Percentiles rank a stretch among this genome's conserved stretches.
Conservation (phyloP, 1,140 invertebrate species). For the Neotoxoptera formosana region DNA sequence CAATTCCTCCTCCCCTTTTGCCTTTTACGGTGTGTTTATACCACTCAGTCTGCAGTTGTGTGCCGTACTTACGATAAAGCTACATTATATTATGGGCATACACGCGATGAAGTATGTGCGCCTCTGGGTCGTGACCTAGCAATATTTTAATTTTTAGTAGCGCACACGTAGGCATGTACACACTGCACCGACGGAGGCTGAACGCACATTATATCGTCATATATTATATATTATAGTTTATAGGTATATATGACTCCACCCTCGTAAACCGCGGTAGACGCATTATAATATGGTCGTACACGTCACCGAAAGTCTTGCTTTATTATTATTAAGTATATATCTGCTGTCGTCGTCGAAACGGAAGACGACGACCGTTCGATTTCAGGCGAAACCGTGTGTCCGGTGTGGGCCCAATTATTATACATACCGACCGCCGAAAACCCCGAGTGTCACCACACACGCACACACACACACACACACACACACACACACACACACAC, state of each 20-base stretch:
- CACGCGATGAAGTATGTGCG: too few species aligned
- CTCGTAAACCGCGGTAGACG: neutral
- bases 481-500: neutral
- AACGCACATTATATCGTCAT: neutral
- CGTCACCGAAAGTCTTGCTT: neutral
- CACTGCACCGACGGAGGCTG: neutral
- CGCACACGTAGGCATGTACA: too few species aligned
- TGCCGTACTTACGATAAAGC: neutral
- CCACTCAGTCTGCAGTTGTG: too few species aligned
- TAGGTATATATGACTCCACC: neutral
- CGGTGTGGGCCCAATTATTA: constrained; percentile 35
- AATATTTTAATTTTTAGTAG: too few species aligned
- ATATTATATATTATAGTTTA: neutral
- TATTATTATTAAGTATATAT: constrained; percentile 4
- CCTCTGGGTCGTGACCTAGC: too few species aligned
- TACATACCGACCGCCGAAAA: neutral
- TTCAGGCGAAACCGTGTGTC: constrained; percentile 33
- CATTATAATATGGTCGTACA: neutral
- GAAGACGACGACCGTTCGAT: neutral
- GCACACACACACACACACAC: neutral
- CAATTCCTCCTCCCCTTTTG: too few species aligned
- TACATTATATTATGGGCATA: too few species aligned
- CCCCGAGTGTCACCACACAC: constrained; percentile 8
- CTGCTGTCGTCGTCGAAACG: neutral
- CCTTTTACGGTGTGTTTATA: too few species aligned